Evolutionary conservation across 92 coral and sea anemone species (phyloP), one percentile per base, ranked within the genome.

Genomic region (Galaxea fascicularis): DNA sequence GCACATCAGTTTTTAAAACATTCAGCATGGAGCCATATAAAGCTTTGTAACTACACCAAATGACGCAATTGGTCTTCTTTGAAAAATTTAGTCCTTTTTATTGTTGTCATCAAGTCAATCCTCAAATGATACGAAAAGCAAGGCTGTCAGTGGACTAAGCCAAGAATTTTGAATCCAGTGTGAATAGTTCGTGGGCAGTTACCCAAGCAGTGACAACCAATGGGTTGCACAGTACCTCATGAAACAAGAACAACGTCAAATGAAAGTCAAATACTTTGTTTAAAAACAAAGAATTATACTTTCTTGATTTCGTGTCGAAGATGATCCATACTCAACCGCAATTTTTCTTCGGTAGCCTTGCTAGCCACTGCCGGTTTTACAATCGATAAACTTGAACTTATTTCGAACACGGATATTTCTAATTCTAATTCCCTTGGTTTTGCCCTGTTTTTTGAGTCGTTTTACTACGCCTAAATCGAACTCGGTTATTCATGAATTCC

Each of bases 151-250:
- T 13, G 25, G 57, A 9, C 27, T 44, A 27, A 4, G 25, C 10
- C 24, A 28, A 21, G 5, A 6, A 5, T 15, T 21, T 27, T 13
- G 13, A 22, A 22, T 1, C 25, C 25, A 8, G 66, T 22, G 24
- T 22, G 66, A 28, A 3, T 60, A 1, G 63, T 15, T 57, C 63
- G 8, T 5, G 22, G 25, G 63, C 41, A 35, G 41, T 35, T 35
- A 35, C 2, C 41, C 24, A 12, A 60, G 66, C 4, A 3, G 21
- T 4, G 4, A 4, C 10, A 4, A 0, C 12, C 64, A 31, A 79
- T 79, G 84, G 84, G 84, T 27, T 79, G 84, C 35, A 30, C 84
- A 21, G 65, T 53, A 9, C 66, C 84, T 65, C 21, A 53, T 14
- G 35, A 51, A 1, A n/a, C 71, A 52, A 66, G 51, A 67, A 49